phyloP scores from a whole-genome alignment of 2,888 invertebrate species.

The Zeuzera pyrina region DNA sequence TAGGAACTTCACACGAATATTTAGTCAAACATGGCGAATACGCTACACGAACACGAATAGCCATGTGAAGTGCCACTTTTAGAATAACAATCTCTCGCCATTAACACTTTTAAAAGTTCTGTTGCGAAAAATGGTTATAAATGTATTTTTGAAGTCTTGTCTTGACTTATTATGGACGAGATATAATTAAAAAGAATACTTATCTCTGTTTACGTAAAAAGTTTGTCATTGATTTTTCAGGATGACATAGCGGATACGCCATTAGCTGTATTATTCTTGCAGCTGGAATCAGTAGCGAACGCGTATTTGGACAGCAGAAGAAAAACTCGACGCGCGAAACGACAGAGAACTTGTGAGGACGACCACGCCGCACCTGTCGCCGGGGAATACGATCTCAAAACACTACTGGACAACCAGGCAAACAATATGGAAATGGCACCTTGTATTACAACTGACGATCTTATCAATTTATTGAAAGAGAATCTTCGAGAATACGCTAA shows the following conservation, averaged over 20 bases:
- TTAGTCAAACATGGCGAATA: no score
- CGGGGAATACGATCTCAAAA: slow-evolving; percentile 37
- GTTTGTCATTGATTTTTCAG: no score
- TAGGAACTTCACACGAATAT: no score
- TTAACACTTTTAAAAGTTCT: no score
- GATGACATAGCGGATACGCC: slow-evolving; percentile 62
- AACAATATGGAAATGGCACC: slow-evolving; percentile 41
- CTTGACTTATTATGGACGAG: no score
- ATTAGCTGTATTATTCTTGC: slow-evolving; percentile 52
- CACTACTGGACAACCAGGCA: slow-evolving; percentile 33
- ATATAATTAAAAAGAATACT: no score
- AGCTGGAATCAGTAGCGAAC: slow-evolving; percentile 56
- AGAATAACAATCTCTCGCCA: no score
- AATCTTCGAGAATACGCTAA: slow-evolving; percentile 38
- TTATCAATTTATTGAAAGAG: slow-evolving; percentile 41
- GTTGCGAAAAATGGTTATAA: no score
- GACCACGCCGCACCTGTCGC: slow-evolving; percentile 12
- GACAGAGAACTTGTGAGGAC: slow-evolving; percentile 48
- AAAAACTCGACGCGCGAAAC: slow-evolving; percentile 45
- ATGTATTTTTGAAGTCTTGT: no score
- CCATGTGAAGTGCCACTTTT: no score
- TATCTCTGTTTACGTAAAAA: no score
- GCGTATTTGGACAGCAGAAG: slow-evolving; percentile 44
- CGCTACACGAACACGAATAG: no score
- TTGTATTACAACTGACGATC: slow-evolving; percentile 31